A percentile compares a stretch with the other conserved stretches of the same genome.
These are phyloP conservation scores for Potamilus streckersoni DNA, from an alignment of 1,140 invertebrate genomes.

Conservation along the genomic window DNA sequence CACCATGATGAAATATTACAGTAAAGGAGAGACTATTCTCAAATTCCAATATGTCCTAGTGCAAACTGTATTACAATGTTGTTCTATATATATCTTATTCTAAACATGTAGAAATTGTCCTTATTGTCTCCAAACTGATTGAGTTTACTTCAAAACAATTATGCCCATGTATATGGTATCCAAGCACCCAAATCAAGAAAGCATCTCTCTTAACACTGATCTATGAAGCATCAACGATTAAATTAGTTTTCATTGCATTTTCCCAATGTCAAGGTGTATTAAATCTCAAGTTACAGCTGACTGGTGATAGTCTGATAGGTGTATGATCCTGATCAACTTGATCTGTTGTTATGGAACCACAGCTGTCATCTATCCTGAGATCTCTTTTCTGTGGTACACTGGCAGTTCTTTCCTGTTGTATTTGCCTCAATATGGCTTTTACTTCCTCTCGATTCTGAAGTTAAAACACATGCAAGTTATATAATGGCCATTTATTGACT, in stretches of 20 bases:
- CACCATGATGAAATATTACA: too few species aligned
- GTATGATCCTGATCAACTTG: slow-evolving; percentile 37
- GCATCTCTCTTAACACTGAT: too few species aligned
- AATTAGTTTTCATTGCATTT: neutral
- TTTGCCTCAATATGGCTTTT: slow-evolving; percentile 86
- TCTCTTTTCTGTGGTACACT: slow-evolving; percentile 13
- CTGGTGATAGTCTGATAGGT: slow-evolving; percentile 40
- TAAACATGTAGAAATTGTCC: too few species aligned
- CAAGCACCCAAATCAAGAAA: too few species aligned
- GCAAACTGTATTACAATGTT: too few species aligned
- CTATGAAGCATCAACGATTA: too few species aligned
- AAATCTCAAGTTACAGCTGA: slow-evolving; percentile 51
- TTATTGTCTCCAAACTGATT: too few species aligned
- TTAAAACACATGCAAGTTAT: slow-evolving; percentile 4
- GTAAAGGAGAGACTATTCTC: too few species aligned
- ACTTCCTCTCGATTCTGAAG: slow-evolving; percentile 89
- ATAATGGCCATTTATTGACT: neutral
- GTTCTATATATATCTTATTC: too few species aligned
- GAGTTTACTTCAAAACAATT: too few species aligned
- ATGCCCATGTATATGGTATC: too few species aligned
- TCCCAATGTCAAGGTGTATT: slow-evolving; percentile 33
- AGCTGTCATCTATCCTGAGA: slow-evolving; percentile 53
- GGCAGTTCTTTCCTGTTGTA: slow-evolving; percentile 66
- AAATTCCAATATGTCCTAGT: too few species aligned
- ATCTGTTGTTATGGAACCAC: slow-evolving; percentile 44